A percentile compares a stretch with the other conserved stretches of the same genome.
Conservation (phyloP, 2,113 vertebrate genomes). For the Lonchura striata region DNA sequence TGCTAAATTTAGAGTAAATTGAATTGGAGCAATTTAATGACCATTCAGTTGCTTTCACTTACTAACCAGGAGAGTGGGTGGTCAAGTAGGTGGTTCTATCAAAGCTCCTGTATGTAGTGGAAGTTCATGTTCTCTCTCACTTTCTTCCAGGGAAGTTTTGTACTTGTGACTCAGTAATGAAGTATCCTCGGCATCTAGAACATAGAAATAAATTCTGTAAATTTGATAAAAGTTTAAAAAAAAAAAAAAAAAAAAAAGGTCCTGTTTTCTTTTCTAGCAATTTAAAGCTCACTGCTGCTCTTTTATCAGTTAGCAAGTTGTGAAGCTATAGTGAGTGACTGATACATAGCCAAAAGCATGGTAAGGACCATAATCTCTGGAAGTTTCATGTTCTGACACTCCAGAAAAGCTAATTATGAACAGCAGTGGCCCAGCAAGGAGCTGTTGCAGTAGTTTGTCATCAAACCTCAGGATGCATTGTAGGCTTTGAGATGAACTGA, state of each 20-base stretch:
- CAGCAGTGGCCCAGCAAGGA: not conserved
- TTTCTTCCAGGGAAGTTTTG: not conserved
- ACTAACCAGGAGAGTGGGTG: not conserved
- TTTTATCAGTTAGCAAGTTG: not conserved
- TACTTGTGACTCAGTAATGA: not conserved
- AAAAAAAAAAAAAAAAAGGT: not conserved
- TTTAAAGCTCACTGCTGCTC: not conserved
- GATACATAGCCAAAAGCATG: not conserved
- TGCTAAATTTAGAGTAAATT: not conserved
- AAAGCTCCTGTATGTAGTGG: not conserved
- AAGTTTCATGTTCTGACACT: not conserved
- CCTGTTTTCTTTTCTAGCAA: not conserved
- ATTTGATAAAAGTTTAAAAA: not conserved
- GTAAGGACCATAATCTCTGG: not conserved
- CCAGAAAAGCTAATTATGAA: not conserved
- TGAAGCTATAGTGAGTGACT: not conserved
- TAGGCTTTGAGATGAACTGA: not conserved
- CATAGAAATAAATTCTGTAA: not conserved
- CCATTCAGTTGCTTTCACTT: not conserved
- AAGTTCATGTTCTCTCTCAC: not conserved
- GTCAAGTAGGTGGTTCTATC: not conserved
- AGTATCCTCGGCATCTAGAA: not conserved
- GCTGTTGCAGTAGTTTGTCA: not conserved
- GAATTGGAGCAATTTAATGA: not conserved
- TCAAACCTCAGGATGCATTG: accelerated